Conservation (phyloP, 2,797 vertebrate genomes). For the Eidolon dupreanum region DNA sequence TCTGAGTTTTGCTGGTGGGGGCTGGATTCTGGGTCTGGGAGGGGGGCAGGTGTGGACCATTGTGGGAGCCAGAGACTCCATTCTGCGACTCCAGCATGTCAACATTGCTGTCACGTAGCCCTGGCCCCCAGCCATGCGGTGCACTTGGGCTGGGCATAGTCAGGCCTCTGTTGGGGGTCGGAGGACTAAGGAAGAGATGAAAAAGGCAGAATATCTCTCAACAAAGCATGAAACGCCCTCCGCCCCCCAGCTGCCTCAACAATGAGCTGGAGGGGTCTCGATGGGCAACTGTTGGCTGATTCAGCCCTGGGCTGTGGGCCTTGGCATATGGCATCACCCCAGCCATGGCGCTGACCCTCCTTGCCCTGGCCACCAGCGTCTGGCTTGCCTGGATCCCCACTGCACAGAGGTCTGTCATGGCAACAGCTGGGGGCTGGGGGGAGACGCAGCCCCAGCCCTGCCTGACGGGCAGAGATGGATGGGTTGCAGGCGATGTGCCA, state of each 20-base stretch:
- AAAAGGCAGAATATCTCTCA: conserved; percentile 21
- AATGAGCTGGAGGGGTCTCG: background rate
- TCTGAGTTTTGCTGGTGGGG: conserved; percentile 14
- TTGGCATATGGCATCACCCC: conserved; percentile 59
- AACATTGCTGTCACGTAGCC: conserved; percentile 38
- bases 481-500: background rate
- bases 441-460: background rate
- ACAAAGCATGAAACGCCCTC: conserved; percentile 52
- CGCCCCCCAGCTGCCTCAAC: conserved; percentile 56
- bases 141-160: background rate
- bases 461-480: conserved; percentile 9
- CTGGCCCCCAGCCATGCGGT: background rate
- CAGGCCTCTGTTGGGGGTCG: conserved; percentile 45
- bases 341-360: conserved; percentile 29
- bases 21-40: background rate
- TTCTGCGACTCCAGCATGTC: background rate
- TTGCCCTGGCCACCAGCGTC: conserved; percentile 42
- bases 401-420: background rate
- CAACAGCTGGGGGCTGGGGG: conserved; percentile 15
- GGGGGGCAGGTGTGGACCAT: background rate
- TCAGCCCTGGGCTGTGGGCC: background rate
- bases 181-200: conserved; percentile 44
- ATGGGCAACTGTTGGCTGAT: background rate
- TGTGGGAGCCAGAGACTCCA: background rate
- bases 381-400: background rate